These are phyloP conservation scores for Conus canariensis DNA, from an alignment of 2,888 invertebrate species.

Conservation along the genomic window DNA sequence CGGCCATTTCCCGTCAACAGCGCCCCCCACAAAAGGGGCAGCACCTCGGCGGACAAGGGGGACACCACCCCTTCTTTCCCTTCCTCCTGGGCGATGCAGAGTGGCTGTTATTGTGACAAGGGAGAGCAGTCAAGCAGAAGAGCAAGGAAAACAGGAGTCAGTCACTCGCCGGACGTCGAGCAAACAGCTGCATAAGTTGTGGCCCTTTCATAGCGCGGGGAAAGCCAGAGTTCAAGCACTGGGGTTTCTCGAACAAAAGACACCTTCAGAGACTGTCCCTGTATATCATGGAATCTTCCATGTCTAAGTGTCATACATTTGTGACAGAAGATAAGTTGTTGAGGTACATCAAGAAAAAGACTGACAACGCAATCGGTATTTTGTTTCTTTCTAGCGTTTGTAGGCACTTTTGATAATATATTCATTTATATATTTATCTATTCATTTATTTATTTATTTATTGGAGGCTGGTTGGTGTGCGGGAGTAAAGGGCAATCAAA, in stretches of 20 bases:
- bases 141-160: slow-evolving; percentile 36
- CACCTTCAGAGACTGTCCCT: no score
- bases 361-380: background rate
- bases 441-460: no score
- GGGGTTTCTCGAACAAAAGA: no score
- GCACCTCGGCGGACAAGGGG: slow-evolving; percentile 29
- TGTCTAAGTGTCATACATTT: no score
- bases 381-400: background rate
- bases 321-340: no score
- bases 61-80: background rate
- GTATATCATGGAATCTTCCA: no score
- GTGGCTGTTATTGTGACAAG: slow-evolving; percentile 32
- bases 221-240: background rate
- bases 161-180: background rate
- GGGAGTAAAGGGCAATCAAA: no score
- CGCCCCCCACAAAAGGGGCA: background rate
- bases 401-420: no score
- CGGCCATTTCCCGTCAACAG: slow-evolving; percentile 31
- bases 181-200: slow-evolving; percentile 36
- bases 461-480: no score
- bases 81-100: background rate
- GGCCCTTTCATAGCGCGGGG: background rate
- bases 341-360: no score
- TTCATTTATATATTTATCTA: no score
- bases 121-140: slow-evolving; percentile 37